Base-by-base conservation (phyloP, 2,797 vertebrate species). In the Semaprochilodus insignis region DNA sequence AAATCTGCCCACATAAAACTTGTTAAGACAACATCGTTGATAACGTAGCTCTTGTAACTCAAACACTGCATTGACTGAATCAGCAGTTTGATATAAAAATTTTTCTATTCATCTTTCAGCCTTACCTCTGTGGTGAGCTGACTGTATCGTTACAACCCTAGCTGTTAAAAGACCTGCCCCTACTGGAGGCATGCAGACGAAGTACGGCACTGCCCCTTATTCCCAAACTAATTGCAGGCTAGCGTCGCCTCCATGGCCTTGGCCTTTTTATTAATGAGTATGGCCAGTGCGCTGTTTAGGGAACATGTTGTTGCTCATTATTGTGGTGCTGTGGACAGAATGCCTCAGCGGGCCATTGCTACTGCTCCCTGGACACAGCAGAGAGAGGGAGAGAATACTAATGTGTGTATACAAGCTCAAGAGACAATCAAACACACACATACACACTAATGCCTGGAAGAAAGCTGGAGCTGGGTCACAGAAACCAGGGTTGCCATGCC, bases 221-320 rank as follows among this genome's bases (percentile, higher is more conserved):
- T 78, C 67, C 51, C 62, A 40, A 78, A 65, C 57, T 77, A 66
- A 70, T 85, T 16, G 71, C 83, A 83, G 71, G 60, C 66, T 44
- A 19, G 80, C 15, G 14, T 84, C 70, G 40, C 81, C 36, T 78
- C 55, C 21, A 59, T 60, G 63, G 78, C 72, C 86, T 79, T 81
- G 81, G 66, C 31, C 78, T 74, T 36, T 65, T 82, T 77, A 77
- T 87, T 90, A 85, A 88, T 83, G 76, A 88, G 83, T 55, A 66
- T 67, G 75, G 83, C 82, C 81, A 51, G 77, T 74, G 73, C 44
- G 36, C 62, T 86, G 85, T 84, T 88, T 90, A 81, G 84, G 63
- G 85, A 83, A 83, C 85, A 85, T 83, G 77, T 78, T 89, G 82
- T 85, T 87, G 80, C 86, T 92, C 86, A 88, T 91, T 89, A 89